Percentiles rank a stretch among this genome's conserved stretches.
Conservation (phyloP, 2,113 vertebrate genomes). For the Typhlomys cinereus region DNA sequence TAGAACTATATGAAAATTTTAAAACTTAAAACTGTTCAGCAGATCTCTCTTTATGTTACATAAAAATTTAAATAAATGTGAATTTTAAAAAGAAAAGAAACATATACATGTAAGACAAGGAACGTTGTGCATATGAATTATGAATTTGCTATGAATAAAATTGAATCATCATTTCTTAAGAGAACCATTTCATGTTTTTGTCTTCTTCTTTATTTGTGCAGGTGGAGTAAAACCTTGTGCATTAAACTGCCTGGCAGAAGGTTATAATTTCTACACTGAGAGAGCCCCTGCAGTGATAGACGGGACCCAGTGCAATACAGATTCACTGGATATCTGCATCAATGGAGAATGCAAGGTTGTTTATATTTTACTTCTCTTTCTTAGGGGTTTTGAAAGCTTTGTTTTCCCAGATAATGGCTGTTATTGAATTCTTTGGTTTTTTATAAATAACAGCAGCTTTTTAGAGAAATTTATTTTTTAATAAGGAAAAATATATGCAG, state of each 20-base stretch:
- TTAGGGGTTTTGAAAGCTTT: neutral
- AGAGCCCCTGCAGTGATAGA: slow-evolving; percentile 97
- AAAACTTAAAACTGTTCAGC: slow-evolving; percentile 13
- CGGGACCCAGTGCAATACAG: slow-evolving; percentile 96
- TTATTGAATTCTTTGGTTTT: slow-evolving; percentile 1
- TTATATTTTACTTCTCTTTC: slow-evolving; percentile 27
- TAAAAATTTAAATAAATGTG: neutral
- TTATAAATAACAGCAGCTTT: neutral
- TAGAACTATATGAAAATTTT: slow-evolving; percentile 2
- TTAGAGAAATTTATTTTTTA: slow-evolving; percentile 25
- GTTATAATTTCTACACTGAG: slow-evolving; percentile 99
- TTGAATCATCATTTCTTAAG: slow-evolving; percentile 38
- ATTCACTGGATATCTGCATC: slow-evolving; percentile 99
- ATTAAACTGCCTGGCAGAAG: slow-evolving; percentile 98
- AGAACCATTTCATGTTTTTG: slow-evolving; percentile 53
- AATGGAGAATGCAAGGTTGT: slow-evolving; percentile 99
- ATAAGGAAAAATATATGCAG: neutral
- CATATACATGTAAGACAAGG: neutral
- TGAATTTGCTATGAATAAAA: slow-evolving; percentile 24
- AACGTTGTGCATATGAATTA: slow-evolving; percentile 47
- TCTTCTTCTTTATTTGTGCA: slow-evolving; percentile 79
- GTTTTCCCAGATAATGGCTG: neutral
- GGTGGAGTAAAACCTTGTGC: slow-evolving; percentile 98
- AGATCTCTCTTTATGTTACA: neutral
- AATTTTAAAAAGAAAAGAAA: slow-evolving; percentile 37